A percentile compares a stretch with the other conserved stretches of the same genome.
These are phyloP conservation scores for Drosophila nikananu DNA, from an alignment of 1,140 invertebrate genomes.

Conservation along the genomic window DNA sequence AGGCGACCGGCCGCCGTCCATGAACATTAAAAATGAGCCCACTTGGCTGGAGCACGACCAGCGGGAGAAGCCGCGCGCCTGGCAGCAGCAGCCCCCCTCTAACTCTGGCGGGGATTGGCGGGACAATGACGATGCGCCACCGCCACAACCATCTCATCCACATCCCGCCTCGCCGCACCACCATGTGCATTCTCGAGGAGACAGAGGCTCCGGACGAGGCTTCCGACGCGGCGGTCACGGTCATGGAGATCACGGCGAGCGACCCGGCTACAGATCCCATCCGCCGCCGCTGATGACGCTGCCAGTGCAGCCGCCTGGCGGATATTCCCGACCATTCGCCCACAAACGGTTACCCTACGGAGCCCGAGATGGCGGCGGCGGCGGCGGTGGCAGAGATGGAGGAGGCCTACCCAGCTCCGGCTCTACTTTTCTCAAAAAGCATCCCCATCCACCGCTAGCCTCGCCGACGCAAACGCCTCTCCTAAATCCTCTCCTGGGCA, in stretches of 20 bases:
- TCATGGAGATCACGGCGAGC: slow-evolving; percentile 62
- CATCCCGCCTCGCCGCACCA: slow-evolving; percentile 62
- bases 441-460: slow-evolving; percentile 35
- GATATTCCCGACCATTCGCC: slow-evolving; percentile 72
- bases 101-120: slow-evolving; percentile 68
- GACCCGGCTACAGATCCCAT: slow-evolving; percentile 69
- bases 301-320: slow-evolving; percentile 75
- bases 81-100: slow-evolving; percentile 38
- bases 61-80: slow-evolving; percentile 69
- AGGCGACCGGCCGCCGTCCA: slow-evolving; percentile 2
- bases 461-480: slow-evolving; percentile 40
- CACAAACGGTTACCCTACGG: slow-evolving; percentile 78
- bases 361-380: slow-evolving; percentile 25
- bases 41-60: slow-evolving; percentile 77
- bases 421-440: slow-evolving; percentile 57
- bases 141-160: slow-evolving; percentile 38
- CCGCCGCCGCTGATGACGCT: slow-evolving; percentile 78
- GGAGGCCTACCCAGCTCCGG: slow-evolving; percentile 13
- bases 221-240: slow-evolving; percentile 68
- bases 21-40: slow-evolving; percentile 61
- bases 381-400: slow-evolving; percentile 8
- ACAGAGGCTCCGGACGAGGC: slow-evolving; percentile 63
- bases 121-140: slow-evolving; percentile 56
- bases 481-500: slow-evolving; percentile 14
- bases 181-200: slow-evolving; percentile 65